phyloP scores from a whole-genome alignment of 1,140 invertebrate species.

The Lanistes nyassanus region DNA sequence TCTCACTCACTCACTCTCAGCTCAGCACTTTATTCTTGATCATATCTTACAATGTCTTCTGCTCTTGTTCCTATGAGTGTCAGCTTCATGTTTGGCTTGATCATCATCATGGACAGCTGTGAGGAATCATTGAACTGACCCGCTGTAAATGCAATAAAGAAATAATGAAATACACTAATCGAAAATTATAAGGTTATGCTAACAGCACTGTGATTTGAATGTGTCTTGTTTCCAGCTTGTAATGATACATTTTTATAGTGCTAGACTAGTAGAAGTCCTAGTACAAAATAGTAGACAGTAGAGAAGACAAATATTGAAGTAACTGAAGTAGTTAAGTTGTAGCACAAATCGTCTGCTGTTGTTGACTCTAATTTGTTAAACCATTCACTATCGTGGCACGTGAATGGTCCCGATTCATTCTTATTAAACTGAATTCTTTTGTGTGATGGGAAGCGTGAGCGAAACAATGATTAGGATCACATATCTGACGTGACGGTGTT shows the following conservation, averaged over 20 bases:
- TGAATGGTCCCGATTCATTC: too few species aligned
- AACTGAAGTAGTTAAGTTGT: too few species aligned
- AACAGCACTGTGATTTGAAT: too few species aligned
- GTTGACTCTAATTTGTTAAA: too few species aligned
- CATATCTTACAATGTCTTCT: constrained; percentile 81
- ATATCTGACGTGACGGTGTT: background rate
- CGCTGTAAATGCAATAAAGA: constrained; percentile 71
- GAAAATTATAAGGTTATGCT: constrained; percentile 12
- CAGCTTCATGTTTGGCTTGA: constrained; percentile 90
- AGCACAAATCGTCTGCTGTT: too few species aligned
- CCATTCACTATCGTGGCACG: too few species aligned
- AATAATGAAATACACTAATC: constrained; percentile 17
- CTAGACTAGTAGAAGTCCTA: too few species aligned
- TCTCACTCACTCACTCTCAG: background rate
- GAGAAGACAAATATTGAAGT: too few species aligned
- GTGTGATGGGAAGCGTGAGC: background rate
- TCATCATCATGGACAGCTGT: constrained; percentile 75
- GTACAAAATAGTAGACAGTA: too few species aligned
- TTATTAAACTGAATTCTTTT: background rate
- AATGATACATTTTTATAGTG: too few species aligned
- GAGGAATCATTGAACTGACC: constrained; percentile 83
- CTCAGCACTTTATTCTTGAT: too few species aligned
- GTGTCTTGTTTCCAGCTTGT: too few species aligned
- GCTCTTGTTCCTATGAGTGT: constrained; percentile 98
- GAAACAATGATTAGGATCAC: background rate